Percentiles rank a stretch among this genome's conserved stretches.
Conservation (phyloP, 2,113 vertebrate species). For the Lepisosteus osseus region DNA sequence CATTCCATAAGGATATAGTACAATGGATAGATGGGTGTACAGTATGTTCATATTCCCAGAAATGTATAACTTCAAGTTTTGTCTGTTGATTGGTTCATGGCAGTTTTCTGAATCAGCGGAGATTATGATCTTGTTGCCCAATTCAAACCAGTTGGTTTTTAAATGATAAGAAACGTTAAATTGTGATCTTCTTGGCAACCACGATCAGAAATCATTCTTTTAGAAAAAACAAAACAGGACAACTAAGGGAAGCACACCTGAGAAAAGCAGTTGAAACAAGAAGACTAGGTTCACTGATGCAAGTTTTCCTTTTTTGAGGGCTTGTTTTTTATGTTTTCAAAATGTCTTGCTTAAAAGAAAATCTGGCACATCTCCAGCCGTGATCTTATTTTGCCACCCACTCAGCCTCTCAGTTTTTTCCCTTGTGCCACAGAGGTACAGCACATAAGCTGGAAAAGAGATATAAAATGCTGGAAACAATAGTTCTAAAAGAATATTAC, state of each 20-base stretch:
- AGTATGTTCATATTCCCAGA: no score
- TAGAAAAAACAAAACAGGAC: no score
- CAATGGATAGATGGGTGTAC: no score
- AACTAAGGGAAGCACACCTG: no score
- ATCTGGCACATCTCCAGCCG: constrained; percentile 9
- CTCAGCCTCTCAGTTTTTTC: background rate
- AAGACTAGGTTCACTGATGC: background rate
- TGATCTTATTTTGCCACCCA: constrained; percentile 12
- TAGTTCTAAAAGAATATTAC: background rate
- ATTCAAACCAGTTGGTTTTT: background rate
- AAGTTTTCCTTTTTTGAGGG: background rate
- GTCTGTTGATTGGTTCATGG: no score
- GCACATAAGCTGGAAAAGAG: background rate
- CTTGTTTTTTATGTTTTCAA: constrained; percentile 12
- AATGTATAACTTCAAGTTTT: no score
- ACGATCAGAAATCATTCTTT: background rate
- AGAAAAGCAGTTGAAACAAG: background rate
- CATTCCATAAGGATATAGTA: no score
- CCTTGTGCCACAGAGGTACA: background rate
- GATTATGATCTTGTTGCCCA: background rate
- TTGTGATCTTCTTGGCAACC: background rate
- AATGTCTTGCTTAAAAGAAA: constrained; percentile 21
- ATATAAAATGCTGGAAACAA: background rate
- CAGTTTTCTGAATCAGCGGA: no score
- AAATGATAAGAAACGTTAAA: background rate